These are phyloP conservation scores for Urocolius indicus DNA, from an alignment of 2,113 vertebrate genomes.

Conservation along the genomic window DNA sequence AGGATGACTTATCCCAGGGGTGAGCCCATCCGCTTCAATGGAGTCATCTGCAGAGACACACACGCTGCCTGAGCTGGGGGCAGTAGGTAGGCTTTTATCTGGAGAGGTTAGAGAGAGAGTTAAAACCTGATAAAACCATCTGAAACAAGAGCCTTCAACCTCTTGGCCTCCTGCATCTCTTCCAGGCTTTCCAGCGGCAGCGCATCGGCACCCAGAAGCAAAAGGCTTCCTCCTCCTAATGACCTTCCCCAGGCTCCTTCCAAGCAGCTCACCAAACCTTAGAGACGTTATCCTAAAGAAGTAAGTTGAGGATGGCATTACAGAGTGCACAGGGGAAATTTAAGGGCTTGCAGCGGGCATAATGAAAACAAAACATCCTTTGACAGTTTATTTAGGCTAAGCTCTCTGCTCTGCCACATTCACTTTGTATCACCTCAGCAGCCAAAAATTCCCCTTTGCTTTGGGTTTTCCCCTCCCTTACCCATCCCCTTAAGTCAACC, in stretches of 20 bases:
- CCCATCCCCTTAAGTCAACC: not conserved
- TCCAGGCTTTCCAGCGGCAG: not conserved
- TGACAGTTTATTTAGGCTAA: not conserved
- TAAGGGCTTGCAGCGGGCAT: not conserved
- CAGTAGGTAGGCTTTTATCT: not conserved
- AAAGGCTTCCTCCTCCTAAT: not conserved
- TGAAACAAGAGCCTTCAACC: accelerated
- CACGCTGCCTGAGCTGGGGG: not conserved
- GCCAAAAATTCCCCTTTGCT: not conserved
- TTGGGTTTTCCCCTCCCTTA: no score
- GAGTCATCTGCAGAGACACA: not conserved
- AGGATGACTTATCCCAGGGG: not conserved
- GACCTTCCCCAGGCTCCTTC: not conserved
- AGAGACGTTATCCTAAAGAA: not conserved
- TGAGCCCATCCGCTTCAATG: not conserved
- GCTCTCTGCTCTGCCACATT: not conserved
- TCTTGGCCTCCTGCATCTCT: not conserved
- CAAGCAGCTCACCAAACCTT: not conserved
- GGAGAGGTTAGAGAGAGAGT: not conserved
- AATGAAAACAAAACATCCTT: not conserved
- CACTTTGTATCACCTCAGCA: not conserved
- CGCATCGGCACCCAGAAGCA: not conserved
- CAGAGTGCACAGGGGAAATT: not conserved
- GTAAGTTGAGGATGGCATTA: not conserved
- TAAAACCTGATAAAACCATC: not conserved